Percentiles rank a stretch among this genome's conserved stretches.
Evolutionary conservation across 2,113 vertebrate species (phyloP).

Genomic region (Sander lucioperca): DNA sequence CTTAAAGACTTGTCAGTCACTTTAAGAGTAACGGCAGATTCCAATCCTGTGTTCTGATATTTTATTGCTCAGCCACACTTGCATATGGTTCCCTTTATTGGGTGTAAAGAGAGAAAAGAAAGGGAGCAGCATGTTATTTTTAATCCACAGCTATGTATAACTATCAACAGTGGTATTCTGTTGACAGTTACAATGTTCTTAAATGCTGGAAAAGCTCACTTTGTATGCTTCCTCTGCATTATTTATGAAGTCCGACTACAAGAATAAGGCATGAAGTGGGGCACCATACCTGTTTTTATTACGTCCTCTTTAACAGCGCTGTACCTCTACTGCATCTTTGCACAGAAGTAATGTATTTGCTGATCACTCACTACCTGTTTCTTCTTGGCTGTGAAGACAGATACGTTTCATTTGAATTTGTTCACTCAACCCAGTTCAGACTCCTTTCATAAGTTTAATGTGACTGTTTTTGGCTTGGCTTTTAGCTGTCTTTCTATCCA

Average conservation of each 20-base stretch:
- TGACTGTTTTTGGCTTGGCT: neutral
- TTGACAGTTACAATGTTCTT: slow-evolving; percentile 11
- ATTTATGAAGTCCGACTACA: slow-evolving; percentile 35
- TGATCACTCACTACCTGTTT: neutral
- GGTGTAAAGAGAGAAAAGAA: neutral
- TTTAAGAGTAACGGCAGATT: neutral
- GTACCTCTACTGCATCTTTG: neutral
- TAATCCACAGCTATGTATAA: neutral
- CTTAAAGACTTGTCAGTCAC: neutral
- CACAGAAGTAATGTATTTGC: slow-evolving; percentile 10
- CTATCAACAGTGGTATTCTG: slow-evolving; percentile 21
- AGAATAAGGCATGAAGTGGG: slow-evolving; percentile 11
- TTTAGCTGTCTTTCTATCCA: neutral
- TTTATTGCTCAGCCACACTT: neutral
- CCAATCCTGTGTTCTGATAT: neutral
- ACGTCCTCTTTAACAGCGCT: neutral
- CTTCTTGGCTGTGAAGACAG: neutral
- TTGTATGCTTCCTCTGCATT: slow-evolving; percentile 33
- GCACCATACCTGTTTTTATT: slow-evolving; percentile 4
- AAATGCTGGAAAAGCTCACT: slow-evolving; percentile 19
- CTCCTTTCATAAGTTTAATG: slow-evolving; percentile 1
- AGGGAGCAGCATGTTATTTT: neutral
- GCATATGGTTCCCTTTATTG: neutral
- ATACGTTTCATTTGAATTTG: neutral
- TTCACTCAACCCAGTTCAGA: neutral